These are phyloP conservation scores for Melospiza georgiana DNA, from an alignment of 2,113 vertebrate species.

Conservation along the genomic window DNA sequence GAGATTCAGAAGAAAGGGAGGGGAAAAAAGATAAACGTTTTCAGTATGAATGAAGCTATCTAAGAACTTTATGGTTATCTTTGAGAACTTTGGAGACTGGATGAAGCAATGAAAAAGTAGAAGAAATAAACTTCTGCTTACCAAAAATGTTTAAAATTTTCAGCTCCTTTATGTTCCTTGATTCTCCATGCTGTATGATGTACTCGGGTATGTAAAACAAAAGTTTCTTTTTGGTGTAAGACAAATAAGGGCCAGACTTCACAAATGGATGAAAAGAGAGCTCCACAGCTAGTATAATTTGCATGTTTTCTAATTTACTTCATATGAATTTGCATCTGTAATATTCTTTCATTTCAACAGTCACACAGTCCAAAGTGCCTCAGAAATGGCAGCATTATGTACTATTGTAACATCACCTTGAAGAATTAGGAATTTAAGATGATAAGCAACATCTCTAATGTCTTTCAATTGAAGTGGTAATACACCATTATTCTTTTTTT, in stretches of 20 bases:
- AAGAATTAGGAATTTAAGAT: background rate
- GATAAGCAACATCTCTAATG: background rate
- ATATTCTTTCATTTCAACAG: background rate
- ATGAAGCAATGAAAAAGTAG: background rate
- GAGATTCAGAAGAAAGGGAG: background rate
- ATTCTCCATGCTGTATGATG: background rate
- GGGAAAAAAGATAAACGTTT: background rate
- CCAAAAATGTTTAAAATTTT: background rate
- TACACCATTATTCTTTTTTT: background rate
- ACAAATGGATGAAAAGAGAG: background rate
- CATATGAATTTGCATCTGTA: background rate
- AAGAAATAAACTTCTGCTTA: background rate
- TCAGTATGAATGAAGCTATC: background rate
- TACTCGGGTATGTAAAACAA: background rate
- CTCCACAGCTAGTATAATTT: background rate
- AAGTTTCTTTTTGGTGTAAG: background rate
- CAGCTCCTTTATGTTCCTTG: background rate
- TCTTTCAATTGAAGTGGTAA: background rate
- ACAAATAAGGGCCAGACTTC: background rate
- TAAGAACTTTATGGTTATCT: background rate
- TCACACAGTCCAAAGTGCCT: background rate
- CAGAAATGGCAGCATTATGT: background rate
- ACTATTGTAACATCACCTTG: background rate
- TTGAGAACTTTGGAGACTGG: background rate
- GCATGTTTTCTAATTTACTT: background rate